Conservation (phyloP, 2,888 invertebrate genomes). For the Lobophora halterata region DNA sequence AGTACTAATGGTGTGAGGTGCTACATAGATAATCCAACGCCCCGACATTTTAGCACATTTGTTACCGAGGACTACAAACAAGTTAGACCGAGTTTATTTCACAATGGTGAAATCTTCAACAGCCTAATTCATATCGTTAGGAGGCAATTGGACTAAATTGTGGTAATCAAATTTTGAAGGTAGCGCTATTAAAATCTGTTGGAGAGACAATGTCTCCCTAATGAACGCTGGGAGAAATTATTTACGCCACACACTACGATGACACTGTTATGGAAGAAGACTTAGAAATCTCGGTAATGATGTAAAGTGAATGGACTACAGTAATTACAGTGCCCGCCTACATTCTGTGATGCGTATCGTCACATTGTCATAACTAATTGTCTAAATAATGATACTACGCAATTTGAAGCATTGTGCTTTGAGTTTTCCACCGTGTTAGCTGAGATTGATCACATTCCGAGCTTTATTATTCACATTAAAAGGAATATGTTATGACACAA, state of each 20-base stretch:
- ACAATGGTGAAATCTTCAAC: slow-evolving; percentile 36
- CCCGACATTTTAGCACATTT: slow-evolving; percentile 63
- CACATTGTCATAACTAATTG: slow-evolving; percentile 65
- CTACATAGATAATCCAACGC: slow-evolving; percentile 57
- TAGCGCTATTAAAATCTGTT: slow-evolving; percentile 62
- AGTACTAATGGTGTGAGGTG: slow-evolving; percentile 56
- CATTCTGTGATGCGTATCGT: slow-evolving; percentile 70
- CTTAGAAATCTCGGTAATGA: slow-evolving; percentile 72
- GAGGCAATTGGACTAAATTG: slow-evolving; percentile 55
- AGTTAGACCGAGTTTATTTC: slow-evolving; percentile 30
- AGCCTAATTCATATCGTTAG: slow-evolving; percentile 44
- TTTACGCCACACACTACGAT: slow-evolving; percentile 71
- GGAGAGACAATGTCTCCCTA: slow-evolving; percentile 67
- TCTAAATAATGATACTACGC: slow-evolving; percentile 44
- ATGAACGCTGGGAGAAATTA: slow-evolving; percentile 72
- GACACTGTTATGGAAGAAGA: slow-evolving; percentile 64
- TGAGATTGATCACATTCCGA: slow-evolving; percentile 35
- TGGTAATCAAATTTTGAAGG: slow-evolving; percentile 63
- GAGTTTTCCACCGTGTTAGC: slow-evolving; percentile 33
- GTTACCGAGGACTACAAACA: slow-evolving; percentile 49
- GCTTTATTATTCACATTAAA: slow-evolving; percentile 53
- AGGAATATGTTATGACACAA: slow-evolving; percentile 65
- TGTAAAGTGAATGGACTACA: slow-evolving; percentile 75
- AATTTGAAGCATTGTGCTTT: slow-evolving; percentile 37
- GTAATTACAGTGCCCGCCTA: slow-evolving; percentile 67